phyloP scores from a whole-genome alignment of 1,140 invertebrate species.

The Dolichoris vasculosae region DNA sequence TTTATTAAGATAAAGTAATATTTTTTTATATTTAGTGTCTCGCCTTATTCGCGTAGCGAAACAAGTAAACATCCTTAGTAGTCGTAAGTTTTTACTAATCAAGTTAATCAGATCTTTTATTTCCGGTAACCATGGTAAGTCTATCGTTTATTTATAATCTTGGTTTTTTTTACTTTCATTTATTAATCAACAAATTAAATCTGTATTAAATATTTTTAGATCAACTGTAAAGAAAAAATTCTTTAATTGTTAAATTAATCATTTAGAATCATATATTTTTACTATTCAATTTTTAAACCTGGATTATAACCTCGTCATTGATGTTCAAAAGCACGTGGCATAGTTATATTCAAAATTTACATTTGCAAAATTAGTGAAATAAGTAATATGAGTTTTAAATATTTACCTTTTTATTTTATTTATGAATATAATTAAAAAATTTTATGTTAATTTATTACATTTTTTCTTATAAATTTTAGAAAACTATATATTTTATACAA shows the following conservation, averaged over 20 bases:
- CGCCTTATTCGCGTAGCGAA: neutral
- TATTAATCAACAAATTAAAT: neutral
- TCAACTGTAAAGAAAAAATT: neutral
- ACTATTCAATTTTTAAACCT: neutral
- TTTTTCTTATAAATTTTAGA: neutral
- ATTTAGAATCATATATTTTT: neutral
- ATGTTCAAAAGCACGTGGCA: neutral
- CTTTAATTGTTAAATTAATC: neutral
- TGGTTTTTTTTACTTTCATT: neutral
- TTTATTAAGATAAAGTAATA: neutral
- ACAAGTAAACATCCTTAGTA: too few species aligned
- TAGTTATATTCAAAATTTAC: neutral
- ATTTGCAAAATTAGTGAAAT: neutral
- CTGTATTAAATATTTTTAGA: neutral
- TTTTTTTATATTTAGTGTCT: neutral
- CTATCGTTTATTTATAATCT: constrained; percentile 1
- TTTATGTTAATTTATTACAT: neutral
- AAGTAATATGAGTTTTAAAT: too few species aligned
- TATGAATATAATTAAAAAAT: neutral
- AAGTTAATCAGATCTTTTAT: constrained; percentile 52
- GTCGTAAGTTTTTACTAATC: neutral
- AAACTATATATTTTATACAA: neutral
- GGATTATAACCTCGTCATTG: neutral
- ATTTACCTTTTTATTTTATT: neutral
- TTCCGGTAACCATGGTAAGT: constrained; percentile 66